Conservation (phyloP, 2,113 vertebrate genomes). For the Sminthopsis crassicaudata region DNA sequence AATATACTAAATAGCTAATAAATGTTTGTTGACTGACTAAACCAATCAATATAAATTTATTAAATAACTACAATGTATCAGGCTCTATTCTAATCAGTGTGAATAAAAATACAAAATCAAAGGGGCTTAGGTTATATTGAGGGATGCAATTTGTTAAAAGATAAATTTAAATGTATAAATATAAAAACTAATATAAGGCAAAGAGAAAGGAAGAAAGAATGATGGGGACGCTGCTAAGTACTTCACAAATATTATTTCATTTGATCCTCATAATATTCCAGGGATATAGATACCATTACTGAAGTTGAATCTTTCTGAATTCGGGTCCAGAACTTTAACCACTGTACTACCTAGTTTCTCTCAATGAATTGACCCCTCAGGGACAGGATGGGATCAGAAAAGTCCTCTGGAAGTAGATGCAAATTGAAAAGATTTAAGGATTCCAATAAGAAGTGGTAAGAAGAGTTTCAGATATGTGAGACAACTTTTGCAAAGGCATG, state of each 20-base stretch:
- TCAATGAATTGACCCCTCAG: background rate
- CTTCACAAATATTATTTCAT: background rate
- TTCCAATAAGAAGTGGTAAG: background rate
- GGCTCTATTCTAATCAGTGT: background rate
- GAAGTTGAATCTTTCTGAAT: too few species aligned
- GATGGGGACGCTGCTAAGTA: background rate
- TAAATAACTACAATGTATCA: background rate
- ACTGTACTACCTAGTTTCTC: background rate
- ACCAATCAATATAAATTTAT: background rate
- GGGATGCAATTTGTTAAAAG: background rate
- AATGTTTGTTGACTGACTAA: too few species aligned
- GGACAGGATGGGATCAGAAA: background rate
- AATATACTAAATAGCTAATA: background rate
- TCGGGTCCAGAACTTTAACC: background rate
- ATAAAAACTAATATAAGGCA: background rate
- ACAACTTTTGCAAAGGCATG: background rate
- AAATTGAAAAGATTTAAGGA: background rate
- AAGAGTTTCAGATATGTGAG: background rate
- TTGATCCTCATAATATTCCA: background rate
- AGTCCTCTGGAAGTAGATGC: background rate
- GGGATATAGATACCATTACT: background rate
- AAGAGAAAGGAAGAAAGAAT: background rate
- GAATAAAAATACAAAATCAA: background rate
- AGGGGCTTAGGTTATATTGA: background rate
- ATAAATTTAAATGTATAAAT: background rate